These are phyloP conservation scores for Apodemus sylvaticus DNA, from an alignment of 2,113 vertebrate genomes.

Conservation along the genomic window DNA sequence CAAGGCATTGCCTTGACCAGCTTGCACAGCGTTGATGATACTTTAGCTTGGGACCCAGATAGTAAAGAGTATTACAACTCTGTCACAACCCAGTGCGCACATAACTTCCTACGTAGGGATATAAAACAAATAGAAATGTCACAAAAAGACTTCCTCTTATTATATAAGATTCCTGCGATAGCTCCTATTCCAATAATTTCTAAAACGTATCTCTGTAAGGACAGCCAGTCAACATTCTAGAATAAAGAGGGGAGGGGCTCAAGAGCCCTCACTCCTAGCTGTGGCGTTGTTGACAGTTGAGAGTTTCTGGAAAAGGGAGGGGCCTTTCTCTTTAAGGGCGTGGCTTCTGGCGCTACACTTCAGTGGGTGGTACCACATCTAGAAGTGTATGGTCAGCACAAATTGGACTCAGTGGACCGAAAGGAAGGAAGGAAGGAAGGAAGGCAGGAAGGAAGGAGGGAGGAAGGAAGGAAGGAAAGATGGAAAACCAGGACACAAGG, in stretches of 20 bases:
- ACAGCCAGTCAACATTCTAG: too few species aligned
- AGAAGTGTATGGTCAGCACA: background rate
- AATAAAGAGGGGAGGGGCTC: too few species aligned
- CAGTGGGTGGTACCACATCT: background rate
- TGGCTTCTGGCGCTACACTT: background rate
- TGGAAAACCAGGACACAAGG: background rate
- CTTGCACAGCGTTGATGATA: background rate
- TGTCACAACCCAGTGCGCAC: background rate
- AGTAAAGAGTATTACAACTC: background rate
- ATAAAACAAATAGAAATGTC: background rate
- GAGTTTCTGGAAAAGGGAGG: background rate
- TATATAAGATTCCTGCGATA: background rate
- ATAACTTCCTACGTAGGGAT: background rate
- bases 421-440: too few species aligned
- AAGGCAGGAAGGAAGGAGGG: rapidly evolving
- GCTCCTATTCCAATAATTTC: background rate
- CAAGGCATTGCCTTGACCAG: background rate
- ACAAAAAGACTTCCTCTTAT: background rate
- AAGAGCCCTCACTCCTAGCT: background rate
- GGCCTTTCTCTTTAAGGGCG: background rate
- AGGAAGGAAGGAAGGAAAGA: rapidly evolving
- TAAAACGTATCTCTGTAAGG: background rate
- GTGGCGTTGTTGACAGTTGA: background rate
- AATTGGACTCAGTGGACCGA: background rate
- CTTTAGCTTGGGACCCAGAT: background rate